These are phyloP conservation scores for Rhizoglyphus robini DNA, from an alignment of 1,140 invertebrate species.

Conservation along the genomic window DNA sequence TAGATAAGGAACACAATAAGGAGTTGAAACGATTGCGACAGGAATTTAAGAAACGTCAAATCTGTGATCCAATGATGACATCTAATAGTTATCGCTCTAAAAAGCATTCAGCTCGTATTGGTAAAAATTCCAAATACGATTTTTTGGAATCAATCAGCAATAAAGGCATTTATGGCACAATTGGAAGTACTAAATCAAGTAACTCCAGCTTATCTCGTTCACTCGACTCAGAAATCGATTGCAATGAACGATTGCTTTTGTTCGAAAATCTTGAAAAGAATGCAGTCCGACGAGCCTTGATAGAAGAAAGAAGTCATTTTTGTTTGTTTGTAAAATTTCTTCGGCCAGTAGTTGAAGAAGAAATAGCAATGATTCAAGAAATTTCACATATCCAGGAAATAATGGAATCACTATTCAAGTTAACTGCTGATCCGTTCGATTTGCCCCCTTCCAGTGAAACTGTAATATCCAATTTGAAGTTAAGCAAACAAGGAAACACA, in stretches of 20 bases:
- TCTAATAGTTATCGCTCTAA: slow-evolving; percentile 71
- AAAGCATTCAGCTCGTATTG: slow-evolving; percentile 49
- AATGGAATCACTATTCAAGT: slow-evolving; percentile 60
- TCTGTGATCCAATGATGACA: slow-evolving; percentile 29
- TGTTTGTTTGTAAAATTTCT: slow-evolving; percentile 80
- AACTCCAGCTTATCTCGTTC: slow-evolving; percentile 17
- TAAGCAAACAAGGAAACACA: slow-evolving; percentile 18
- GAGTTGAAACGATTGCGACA: slow-evolving; percentile 75
- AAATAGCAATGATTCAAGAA: slow-evolving; percentile 55
- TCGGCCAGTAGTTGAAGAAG: slow-evolving; percentile 61
- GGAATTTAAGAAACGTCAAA: slow-evolving; percentile 58
- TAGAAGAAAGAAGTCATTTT: slow-evolving; percentile 82
- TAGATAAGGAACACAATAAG: slow-evolving; percentile 80
- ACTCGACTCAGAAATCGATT: slow-evolving; percentile 3
- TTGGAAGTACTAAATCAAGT: background rate
- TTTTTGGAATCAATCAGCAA: background rate
- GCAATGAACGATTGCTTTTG: slow-evolving; percentile 61
- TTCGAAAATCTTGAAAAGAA: slow-evolving; percentile 83
- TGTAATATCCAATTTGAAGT: slow-evolving; percentile 42
- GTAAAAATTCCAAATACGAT: background rate
- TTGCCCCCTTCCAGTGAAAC: slow-evolving; percentile 71
- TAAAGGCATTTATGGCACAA: slow-evolving; percentile 11
- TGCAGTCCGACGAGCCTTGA: slow-evolving; percentile 68
- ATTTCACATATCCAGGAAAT: slow-evolving; percentile 75
- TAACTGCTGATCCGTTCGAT: slow-evolving; percentile 56